Evolutionary conservation across 2,797 vertebrate species (phyloP), one percentile per base, ranked within the genome.

Genomic region (Centroberyx gerrardi): DNA sequence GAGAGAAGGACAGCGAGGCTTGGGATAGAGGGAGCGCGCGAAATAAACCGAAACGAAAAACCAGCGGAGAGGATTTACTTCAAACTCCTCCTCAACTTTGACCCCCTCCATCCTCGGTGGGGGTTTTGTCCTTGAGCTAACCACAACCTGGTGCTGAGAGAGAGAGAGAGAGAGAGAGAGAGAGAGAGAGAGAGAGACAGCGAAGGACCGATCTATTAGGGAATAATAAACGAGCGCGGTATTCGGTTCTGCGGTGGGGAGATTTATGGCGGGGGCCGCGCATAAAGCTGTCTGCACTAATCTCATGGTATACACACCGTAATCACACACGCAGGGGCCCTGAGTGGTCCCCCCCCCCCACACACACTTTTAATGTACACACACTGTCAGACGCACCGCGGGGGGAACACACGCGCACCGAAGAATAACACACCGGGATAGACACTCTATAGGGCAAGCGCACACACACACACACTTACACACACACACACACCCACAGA

Each of bases 201-300:
- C 74, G 62, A 55, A 86, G 82, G 65, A 71, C 51, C 62, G 17
- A 80, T 89, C 86, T 89, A 90, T 90, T 87, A 91, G 81, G 78
- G 81, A 84, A 86, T 87, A 89, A 91, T 90, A 90, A 91, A 92
- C 78, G 85, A 75, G 0, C 53, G 76, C 14, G 48, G 72, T 62
- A 13, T 80, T 88, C 28, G 62, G 64, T 76, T 86, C 74, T 74
- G 80, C 68, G 82, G 83, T 44, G 56, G 72, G 44, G 53, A 73
- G 87, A 91, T 92, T 93, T 91, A 92, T 68, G 62, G 68, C 61
- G n/a, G 83, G 67, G 59, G 51, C 36, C 4, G 71, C 36, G 69
- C 82, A 89, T 93, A 93, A 94, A 93, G 82, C 92, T 92, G 92
- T 92, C 92, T 55, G 74, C 82, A 81, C 85, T 91, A 92, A 92